Evolutionary conservation across 2,888 invertebrate genomes (phyloP).

Genomic region (Litoditis marina): DNA sequence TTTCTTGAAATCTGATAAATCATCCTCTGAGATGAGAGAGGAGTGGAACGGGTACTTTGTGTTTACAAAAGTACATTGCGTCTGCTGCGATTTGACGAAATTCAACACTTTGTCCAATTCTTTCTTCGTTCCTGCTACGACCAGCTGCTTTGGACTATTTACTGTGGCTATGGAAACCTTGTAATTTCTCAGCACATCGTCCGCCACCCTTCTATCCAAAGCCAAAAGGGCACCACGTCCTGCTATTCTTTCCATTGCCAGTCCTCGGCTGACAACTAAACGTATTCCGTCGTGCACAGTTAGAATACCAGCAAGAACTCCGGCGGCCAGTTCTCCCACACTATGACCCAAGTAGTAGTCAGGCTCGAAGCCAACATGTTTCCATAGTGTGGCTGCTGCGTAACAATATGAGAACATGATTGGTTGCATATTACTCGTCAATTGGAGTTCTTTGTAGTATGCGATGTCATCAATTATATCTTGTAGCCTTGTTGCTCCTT

Average conservation of each 20-base stretch:
- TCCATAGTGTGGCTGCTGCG: conserved; percentile 43
- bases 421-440: conserved; percentile 40
- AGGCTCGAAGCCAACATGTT: conserved; percentile 2
- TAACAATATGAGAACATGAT: conserved; percentile 45
- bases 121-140: conserved; percentile 36
- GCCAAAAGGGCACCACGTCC: conserved; percentile 49
- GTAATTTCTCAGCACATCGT: conserved; percentile 30
- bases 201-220: conserved; percentile 28
- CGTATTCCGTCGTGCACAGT: conserved; percentile 37
- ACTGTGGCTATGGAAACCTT: conserved; percentile 32
- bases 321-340: conserved; percentile 47
- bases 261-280: conserved; percentile 38
- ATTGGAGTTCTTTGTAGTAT: conserved; percentile 23
- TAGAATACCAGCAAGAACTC: conserved; percentile 35
- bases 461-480: conserved; percentile 29
- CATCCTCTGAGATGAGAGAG: conserved; percentile 34
- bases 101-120: conserved; percentile 28
- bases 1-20: conserved; percentile 28
- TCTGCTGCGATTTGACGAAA: conserved; percentile 29
- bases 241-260: conserved; percentile 41
- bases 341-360: conserved; percentile 33
- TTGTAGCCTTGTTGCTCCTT: conserved; percentile 21
- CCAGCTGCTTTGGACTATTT: conserved; percentile 47
- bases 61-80: conserved; percentile 44
- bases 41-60: conserved; percentile 52